A percentile compares a stretch with the other conserved stretches of the same genome.
These are phyloP conservation scores for Aporophyla lueneburgensis DNA, from an alignment of 2,888 invertebrate species.

Conservation along the genomic window DNA sequence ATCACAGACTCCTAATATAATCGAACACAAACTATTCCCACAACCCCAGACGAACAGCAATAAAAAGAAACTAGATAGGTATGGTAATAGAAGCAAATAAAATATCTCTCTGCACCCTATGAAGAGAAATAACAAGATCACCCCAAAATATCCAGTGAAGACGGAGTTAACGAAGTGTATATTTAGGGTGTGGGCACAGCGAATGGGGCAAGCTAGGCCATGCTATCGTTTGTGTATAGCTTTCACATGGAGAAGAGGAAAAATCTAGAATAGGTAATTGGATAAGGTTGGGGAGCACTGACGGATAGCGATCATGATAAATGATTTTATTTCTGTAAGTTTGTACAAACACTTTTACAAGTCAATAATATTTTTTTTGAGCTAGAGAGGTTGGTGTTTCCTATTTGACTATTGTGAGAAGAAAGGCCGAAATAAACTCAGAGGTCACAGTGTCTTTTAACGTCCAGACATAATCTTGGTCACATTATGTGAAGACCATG, in stretches of 20 bases:
- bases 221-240: not conserved
- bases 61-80: conserved; percentile 26
- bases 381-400: no score
- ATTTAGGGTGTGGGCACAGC: not conserved
- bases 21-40: not conserved
- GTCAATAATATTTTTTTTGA: no score
- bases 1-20: conserved; percentile 17
- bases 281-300: no score
- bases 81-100: conserved; percentile 62
- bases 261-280: no score
- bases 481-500: no score
- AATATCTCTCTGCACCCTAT: conserved; percentile 66
- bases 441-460: no score
- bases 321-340: no score
- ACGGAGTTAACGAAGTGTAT: conserved; percentile 29
- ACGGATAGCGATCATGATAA: no score
- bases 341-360: no score
- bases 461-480: no score
- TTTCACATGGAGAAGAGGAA: not conserved
- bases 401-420: no score
- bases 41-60: not conserved
- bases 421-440: no score
- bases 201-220: not conserved
- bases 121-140: conserved; percentile 45
- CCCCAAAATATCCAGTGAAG: conserved; percentile 54